phyloP scores from a whole-genome alignment of 2,113 vertebrate genomes.

The Pimephales promelas region DNA sequence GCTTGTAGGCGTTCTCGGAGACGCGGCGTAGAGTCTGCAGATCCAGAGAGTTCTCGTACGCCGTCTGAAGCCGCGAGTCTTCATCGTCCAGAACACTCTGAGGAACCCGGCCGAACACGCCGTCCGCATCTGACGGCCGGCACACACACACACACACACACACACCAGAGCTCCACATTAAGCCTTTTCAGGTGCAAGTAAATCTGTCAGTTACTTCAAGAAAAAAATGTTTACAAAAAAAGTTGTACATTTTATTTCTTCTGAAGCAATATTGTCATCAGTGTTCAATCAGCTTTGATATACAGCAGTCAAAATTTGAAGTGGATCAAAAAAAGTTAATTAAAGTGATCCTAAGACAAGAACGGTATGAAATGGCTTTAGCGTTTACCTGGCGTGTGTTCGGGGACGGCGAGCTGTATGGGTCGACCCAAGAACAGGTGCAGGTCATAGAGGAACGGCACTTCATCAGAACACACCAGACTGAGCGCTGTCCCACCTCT shows the following conservation, averaged over 20 bases:
- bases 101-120: constrained; percentile 87
- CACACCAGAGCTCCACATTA: too few relatives aligned
- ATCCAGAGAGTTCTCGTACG: constrained; percentile 81
- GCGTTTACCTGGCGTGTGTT: constrained; percentile 59
- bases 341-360: too few relatives aligned
- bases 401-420: constrained; percentile 73
- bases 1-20: constrained; percentile 88
- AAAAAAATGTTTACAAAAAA: too few relatives aligned
- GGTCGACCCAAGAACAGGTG: constrained; percentile 90
- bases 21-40: constrained; percentile 79
- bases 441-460: constrained; percentile 88
- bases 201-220: too few relatives aligned
- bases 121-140: constrained; percentile 62
- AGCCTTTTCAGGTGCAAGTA: too few relatives aligned
- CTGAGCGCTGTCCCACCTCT: constrained; percentile 88
- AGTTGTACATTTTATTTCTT: too few relatives aligned
- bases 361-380: too few relatives aligned
- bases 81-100: constrained; percentile 91
- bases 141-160: not conserved
- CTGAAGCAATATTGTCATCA: too few relatives aligned
- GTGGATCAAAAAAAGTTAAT: too few relatives aligned
- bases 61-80: constrained; percentile 76
- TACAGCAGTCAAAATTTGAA: too few relatives aligned
- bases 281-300: too few relatives aligned
- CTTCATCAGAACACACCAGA: constrained; percentile 87